A percentile compares a stretch with the other conserved stretches of the same genome.
phyloP scores from a whole-genome alignment of 2,797 vertebrate species.

The Cryptoprocta ferox region DNA sequence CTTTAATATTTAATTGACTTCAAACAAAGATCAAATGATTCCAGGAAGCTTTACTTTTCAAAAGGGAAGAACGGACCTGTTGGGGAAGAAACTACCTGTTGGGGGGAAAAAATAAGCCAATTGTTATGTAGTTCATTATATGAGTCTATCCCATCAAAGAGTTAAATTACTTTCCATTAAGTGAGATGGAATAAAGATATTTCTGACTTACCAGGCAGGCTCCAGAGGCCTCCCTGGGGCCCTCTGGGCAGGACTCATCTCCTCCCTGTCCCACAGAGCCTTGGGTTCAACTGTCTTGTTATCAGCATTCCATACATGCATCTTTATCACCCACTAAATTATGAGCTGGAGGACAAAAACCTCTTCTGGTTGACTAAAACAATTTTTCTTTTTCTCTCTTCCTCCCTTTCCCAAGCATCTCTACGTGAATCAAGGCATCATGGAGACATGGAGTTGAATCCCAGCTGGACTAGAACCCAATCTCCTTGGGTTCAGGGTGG shows the following conservation, averaged over 20 bases:
- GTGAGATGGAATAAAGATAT: not conserved
- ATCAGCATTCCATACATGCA: not conserved
- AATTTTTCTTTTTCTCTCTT: not conserved
- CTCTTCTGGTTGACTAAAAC: not conserved
- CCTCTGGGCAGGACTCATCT: not conserved
- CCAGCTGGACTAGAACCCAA: not conserved
- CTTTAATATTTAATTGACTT: conserved; percentile 31
- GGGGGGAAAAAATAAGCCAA: not conserved
- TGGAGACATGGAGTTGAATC: not conserved
- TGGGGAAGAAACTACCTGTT: not conserved
- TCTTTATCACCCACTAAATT: not conserved
- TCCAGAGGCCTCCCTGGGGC: not conserved
- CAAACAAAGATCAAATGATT: conserved; percentile 42
- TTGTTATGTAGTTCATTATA: not conserved
- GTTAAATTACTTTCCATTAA: not conserved
- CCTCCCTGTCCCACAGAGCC: not conserved
- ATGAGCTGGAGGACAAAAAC: not conserved
- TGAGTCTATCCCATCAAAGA: not conserved
- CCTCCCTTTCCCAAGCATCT: not conserved
- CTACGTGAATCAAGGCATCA: not conserved
- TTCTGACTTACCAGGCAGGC: not conserved
- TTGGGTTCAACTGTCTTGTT: not conserved
- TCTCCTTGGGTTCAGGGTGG: not conserved
- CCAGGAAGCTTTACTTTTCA: conserved; percentile 2
- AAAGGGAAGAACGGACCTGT: not conserved